Conservation (phyloP, 92 coral and sea anemone genomes). For the Micromussa lordhowensis region DNA sequence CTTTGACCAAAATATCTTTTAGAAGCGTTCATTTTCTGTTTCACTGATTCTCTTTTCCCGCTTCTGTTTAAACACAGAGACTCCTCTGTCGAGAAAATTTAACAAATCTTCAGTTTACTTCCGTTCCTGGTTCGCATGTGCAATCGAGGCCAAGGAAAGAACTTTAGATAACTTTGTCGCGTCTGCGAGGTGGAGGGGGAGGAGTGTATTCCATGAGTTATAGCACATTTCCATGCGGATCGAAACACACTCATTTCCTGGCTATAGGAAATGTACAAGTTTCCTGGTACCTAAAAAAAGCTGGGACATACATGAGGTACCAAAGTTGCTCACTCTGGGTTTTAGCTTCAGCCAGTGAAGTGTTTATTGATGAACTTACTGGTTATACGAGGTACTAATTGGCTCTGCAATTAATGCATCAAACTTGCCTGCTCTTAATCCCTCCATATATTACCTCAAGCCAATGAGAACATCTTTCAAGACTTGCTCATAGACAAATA, state of each 20-base stretch:
- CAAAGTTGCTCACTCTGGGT: background rate
- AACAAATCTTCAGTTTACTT: background rate
- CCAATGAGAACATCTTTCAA: background rate
- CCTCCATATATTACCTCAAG: background rate
- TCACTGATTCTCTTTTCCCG: too few species aligned
- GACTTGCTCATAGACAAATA: background rate
- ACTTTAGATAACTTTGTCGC: background rate
- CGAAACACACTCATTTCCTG: background rate
- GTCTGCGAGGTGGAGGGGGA: background rate
- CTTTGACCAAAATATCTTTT: too few species aligned
- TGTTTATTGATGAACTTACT: background rate
- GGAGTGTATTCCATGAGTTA: background rate
- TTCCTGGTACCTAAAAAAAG: background rate
- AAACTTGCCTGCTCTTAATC: background rate
- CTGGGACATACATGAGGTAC: background rate
- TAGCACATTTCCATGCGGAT: background rate
- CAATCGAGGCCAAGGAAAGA: background rate
- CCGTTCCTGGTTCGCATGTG: background rate
- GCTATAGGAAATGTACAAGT: too few species aligned
- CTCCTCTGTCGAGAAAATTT: background rate
- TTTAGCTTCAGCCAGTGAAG: background rate
- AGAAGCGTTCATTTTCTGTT: background rate
- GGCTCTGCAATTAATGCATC: background rate
- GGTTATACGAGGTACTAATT: background rate
- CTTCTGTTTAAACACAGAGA: background rate